Base-by-base conservation (phyloP, 2,113 vertebrate species). In the Tyrannus savana region DNA sequence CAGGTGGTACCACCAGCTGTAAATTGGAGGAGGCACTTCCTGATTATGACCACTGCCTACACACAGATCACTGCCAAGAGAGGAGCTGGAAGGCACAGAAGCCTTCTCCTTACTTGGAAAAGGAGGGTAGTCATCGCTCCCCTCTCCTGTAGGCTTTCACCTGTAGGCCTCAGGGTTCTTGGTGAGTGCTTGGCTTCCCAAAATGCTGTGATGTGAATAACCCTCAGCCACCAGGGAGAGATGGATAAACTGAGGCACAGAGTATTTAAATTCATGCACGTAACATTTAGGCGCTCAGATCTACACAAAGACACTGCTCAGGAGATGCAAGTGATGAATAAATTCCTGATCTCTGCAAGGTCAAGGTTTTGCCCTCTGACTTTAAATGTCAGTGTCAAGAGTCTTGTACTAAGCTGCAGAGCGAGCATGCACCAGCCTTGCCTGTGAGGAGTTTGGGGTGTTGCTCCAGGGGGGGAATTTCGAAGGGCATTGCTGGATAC, bases 1-100 rank as follows among this genome's bases (percentile, higher is more conserved):
- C 97, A 97, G 96, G 96, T 97, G 97, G 96, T 79, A 90, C 84
- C 89, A 93, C 97, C 97, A 97, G 95, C 96, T 97, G 97, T 96
- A 95, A 96, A 96, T 80, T 92, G 95, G 95, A 96, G 97, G 97
- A 97, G 97, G 94, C 93, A 95, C 92, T 96, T 97, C 97, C 96
- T 96, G 94, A 94, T 93, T 95, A 90, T 96, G 95, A 97, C 97
- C 97, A 97, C 95, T 91, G 96, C 97, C 97, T 94, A 97, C 95
- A 84, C 73, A 12, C 68, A 78, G 84, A 83, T 92, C 69, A 42
- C 37, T 97, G 97, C 95, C 93, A 96, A 97, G 93, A 88, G 89
- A 73, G 75, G 78, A 91, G 94, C 93, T 96, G 86, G 78, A 95
- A 95, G 89, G 81, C 76, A 0, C 58, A 89, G 84, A 89, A 93